Percentiles rank a stretch among this genome's conserved stretches.
Evolutionary conservation across 2,797 vertebrate species (phyloP).

Genomic region (Syncerus caffer): DNA sequence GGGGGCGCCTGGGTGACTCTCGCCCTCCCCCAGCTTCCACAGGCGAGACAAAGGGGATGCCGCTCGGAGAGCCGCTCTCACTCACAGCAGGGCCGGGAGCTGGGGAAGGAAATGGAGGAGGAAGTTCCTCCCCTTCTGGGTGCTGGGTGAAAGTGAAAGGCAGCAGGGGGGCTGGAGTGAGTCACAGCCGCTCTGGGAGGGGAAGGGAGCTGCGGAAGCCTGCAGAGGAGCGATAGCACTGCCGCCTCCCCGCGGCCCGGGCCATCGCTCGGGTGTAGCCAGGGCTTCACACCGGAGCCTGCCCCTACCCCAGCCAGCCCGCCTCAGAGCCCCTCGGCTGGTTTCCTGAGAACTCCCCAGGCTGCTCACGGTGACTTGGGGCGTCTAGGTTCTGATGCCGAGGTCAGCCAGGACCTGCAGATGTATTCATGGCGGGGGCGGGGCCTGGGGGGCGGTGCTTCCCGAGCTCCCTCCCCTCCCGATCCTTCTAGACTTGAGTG

Average conservation of each 20-base stretch:
- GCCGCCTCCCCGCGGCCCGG: not conserved
- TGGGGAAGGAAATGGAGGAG: slow-evolving; percentile 61
- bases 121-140: slow-evolving; percentile 62
- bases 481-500: not conserved
- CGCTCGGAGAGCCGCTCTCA: not conserved
- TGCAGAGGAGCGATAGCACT: not conserved
- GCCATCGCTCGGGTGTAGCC: not conserved
- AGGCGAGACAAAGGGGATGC: not conserved
- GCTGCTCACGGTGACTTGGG: not conserved
- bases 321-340: not conserved
- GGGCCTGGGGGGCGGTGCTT: not conserved
- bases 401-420: not conserved
- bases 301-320: not conserved
- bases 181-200: not conserved
- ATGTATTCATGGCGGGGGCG: not conserved
- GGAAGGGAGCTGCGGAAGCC: slow-evolving; percentile 39
- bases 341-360: not conserved
- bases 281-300: not conserved
- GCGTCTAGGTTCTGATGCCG: not conserved
- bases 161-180: slow-evolving; percentile 34
- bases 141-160: slow-evolving; percentile 72
- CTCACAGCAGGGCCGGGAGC: not conserved
- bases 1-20: not conserved
- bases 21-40: not conserved
- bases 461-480: not conserved